Evolutionary conservation across 2,797 vertebrate genomes (phyloP).

Genomic region (Taenioides sp.): DNA sequence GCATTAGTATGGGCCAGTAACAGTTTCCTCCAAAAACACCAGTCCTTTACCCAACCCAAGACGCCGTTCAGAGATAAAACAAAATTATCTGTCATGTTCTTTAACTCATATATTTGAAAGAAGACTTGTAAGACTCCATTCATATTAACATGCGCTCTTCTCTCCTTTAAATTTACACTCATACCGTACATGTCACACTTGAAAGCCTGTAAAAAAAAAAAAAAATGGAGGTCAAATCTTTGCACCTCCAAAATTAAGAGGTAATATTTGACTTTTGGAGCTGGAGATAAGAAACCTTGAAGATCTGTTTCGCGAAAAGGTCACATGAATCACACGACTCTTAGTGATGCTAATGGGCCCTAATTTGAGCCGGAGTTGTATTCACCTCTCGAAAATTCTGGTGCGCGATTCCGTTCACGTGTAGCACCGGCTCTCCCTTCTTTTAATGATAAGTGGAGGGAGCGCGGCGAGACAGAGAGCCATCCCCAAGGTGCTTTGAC

Average conservation of each 20-base stretch:
- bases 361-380: conserved; percentile 75
- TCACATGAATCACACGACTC: conserved; percentile 53
- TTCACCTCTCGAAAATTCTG: conserved; percentile 71
- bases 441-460: conserved; percentile 76
- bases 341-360: conserved; percentile 76
- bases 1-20: background rate
- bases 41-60: background rate
- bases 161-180: background rate
- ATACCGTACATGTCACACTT: background rate
- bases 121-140: conserved; percentile 8
- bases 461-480: conserved; percentile 31
- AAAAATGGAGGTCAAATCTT: conserved; percentile 33
- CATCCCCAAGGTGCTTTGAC: conserved; percentile 72
- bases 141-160: conserved; percentile 13
- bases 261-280: conserved; percentile 32
- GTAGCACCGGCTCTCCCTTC: conserved; percentile 60
- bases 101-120: background rate
- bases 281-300: conserved; percentile 42
- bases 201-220: background rate
- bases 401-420: conserved; percentile 71
- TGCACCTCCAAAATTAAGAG: conserved; percentile 1
- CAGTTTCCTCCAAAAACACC: background rate
- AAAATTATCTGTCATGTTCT: background rate
- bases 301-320: conserved; percentile 54
- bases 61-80: background rate